Evolutionary conservation across 2,113 vertebrate genomes (phyloP), one percentile per base, ranked within the genome.

Genomic region (Daubentonia madagascariensis): DNA sequence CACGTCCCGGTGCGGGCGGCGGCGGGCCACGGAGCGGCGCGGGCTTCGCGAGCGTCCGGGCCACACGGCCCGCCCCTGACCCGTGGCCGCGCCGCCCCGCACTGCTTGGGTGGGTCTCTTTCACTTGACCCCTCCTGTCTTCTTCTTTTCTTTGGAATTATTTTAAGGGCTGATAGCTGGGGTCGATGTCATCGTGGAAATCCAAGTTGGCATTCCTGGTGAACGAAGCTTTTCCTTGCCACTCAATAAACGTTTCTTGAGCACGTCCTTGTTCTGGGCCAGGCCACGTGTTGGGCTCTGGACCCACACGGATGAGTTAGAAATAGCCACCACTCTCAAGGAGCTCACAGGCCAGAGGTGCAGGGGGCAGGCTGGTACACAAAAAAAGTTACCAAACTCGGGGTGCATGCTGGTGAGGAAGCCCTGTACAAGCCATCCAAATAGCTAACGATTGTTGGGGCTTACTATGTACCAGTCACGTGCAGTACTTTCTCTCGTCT

Each of bases 11-110:
- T n/a, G n/a, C n/a, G n/a, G n/a, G n/a, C n/a, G n/a, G n/a, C n/a
- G n/a, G n/a, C n/a, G n/a, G 3, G 43, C 83, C 63, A 1, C 13
- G 22, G 54, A n/a, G 9, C 54, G 61, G 78, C 40, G 32, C 25
- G 25, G 52, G 35, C 40, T 68, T 23, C 65, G n/a, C 67, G 13
- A 11, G 59, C 9, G 75, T 28, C 25, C 52, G 11, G 85, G 75
- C 72, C 68, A 18, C 76, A 8, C 67, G 28, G 28, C 40, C 50
- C 50, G 32, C n/a, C 72, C 11, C 45, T 3, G 0, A 1, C 50
- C 84, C n/a, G 0, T 1, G 40, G 10, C 25, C 40, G n/a, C 54
- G 0, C 6, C 14, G 85, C 23, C 52, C 40, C 1, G 32, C 18
- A 0, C 43, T 68, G n/a, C 59, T 32, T 1, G 1, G 16, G 10